A percentile compares a stretch with the other conserved stretches of the same genome.
Conservation (phyloP, 2,888 invertebrate species). For the Ptychoptera albimana region DNA sequence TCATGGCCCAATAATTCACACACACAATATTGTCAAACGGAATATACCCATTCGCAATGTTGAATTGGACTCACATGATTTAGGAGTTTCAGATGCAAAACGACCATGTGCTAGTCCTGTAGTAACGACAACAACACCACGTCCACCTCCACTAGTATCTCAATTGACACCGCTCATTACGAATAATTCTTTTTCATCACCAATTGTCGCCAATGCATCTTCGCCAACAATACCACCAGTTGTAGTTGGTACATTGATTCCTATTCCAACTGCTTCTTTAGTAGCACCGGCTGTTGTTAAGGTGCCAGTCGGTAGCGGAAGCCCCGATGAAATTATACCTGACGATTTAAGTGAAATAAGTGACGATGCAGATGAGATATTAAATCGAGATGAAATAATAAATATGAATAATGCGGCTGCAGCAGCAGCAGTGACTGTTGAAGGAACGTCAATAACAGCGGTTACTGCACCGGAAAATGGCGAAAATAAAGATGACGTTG, state of each 20-base stretch:
- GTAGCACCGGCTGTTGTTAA: background rate
- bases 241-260: background rate
- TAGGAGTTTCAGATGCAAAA: too few species aligned
- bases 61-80: background rate
- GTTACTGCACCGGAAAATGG: background rate
- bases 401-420: conserved; percentile 10
- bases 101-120: background rate
- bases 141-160: background rate
- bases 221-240: background rate
- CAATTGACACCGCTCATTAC: background rate
- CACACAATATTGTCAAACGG: background rate
- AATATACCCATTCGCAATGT: background rate
- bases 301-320: background rate
- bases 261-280: background rate
- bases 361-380: conserved; percentile 76
- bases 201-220: background rate
- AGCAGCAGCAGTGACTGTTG: conserved; percentile 6
- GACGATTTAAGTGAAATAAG: conserved; percentile 69
- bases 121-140: background rate
- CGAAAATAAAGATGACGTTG: background rate
- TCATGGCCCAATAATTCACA: background rate
- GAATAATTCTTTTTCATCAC: too few species aligned
- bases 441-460: conserved; percentile 1
- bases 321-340: conserved; percentile 14
- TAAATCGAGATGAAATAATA: conserved; percentile 58